These are phyloP conservation scores for Catostomus latipinnis DNA, from an alignment of 2,797 vertebrate species.

Conservation along the genomic window DNA sequence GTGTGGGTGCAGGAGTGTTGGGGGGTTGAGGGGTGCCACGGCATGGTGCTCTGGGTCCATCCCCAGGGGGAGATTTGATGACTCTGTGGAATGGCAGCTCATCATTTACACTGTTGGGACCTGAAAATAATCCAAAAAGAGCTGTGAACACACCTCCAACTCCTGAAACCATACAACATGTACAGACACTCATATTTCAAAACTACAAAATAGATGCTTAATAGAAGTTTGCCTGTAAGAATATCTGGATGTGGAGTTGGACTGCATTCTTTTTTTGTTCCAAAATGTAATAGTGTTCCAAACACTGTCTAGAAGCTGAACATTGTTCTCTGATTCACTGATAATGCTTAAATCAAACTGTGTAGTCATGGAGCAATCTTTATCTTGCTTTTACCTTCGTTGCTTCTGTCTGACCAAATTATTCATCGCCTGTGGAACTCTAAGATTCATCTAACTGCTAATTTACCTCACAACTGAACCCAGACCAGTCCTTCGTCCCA, in stretches of 20 bases:
- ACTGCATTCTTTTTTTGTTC: no score
- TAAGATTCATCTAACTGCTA: slow-evolving; percentile 12
- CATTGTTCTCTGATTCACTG: background rate
- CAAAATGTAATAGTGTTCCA: no score
- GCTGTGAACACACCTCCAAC: no score
- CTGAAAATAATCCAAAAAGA: slow-evolving; percentile 68
- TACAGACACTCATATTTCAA: no score
- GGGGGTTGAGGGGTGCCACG: slow-evolving; percentile 77
- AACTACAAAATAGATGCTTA: no score
- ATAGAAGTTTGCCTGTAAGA: background rate
- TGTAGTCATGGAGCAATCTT: background rate
- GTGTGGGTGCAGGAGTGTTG: slow-evolving; percentile 77
- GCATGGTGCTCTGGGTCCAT: slow-evolving; percentile 71
- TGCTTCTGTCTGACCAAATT: background rate
- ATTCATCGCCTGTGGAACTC: slow-evolving; percentile 15
- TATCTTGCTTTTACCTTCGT: background rate
- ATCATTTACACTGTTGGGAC: slow-evolving; percentile 83
- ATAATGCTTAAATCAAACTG: slow-evolving; percentile 24
- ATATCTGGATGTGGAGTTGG: background rate
- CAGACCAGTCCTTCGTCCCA: slow-evolving; percentile 1
- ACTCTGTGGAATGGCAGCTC: slow-evolving; percentile 83
- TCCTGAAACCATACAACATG: no score
- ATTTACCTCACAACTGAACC: slow-evolving; percentile 38
- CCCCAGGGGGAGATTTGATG: slow-evolving; percentile 71
- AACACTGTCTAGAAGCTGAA: background rate